Evolutionary conservation across 2,888 invertebrate species (phyloP), one percentile per base, ranked within the genome.

Genomic region (Allolobophora icterica): DNA sequence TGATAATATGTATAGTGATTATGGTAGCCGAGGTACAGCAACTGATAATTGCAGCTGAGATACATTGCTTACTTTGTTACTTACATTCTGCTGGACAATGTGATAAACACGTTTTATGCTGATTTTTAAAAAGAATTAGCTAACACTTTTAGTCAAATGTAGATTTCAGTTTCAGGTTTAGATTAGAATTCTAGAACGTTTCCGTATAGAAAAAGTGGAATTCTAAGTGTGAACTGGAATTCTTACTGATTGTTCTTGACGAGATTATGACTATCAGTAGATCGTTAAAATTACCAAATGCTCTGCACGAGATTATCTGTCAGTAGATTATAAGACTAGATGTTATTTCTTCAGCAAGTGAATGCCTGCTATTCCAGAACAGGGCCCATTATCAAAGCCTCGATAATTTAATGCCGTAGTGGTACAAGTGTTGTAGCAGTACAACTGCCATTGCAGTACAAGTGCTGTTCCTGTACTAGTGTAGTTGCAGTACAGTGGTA

Each of bases 31-130:
- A n/a, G 71, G 30, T 71, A 17, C n/a, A 71, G n/a, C 71, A n/a
- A n/a, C 30, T n/a, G 71, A 71, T n/a, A 8, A 71, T n/a, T 52
- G 71, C 71, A 71, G 71, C 71, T 71, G 71, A 71, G 0, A 71
- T n/a, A 52, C 30, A 71, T 71, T 71, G 71, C n/a, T n/a, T 71
- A 71, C 71, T n/a, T 71, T 71, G 71, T 71, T 71, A 71, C 71
- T 71, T 71, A n/a, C 71, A 71, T 71, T 71, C 71, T 71, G 71
- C 71, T 71, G 71, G 71, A n/a, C n/a, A n/a, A 71, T 71, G 71
- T 71, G 71, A 71, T 71, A 71, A n/a, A 71, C n/a, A 8, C 8
- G 71, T 71, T 52, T 71, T 71, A 71, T 71, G 71, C 71, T 71
- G 71, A n/a, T 30, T 71, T n/a, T 71, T 5, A 4, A 24, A 24